phyloP scores from a whole-genome alignment of 2,113 vertebrate genomes.

The Rana temporaria region DNA sequence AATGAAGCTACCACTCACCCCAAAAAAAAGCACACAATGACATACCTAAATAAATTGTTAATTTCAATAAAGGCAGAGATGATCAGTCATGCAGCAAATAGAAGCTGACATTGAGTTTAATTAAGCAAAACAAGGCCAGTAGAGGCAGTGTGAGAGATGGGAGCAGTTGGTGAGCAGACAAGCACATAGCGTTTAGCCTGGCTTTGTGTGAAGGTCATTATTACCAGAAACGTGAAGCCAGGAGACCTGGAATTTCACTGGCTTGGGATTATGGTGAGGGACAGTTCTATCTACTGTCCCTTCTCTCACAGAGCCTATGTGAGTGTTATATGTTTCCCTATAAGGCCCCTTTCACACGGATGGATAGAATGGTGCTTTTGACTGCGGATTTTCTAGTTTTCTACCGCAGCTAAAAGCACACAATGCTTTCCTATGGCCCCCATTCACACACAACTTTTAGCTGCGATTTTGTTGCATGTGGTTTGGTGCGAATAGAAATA shows the following conservation, averaged over 20 bases:
- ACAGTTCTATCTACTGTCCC: neutral
- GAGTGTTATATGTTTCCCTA: too few species aligned
- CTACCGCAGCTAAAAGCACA: too few species aligned
- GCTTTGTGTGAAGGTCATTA: constrained; percentile 36
- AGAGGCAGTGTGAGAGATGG: constrained; percentile 56
- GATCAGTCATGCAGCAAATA: constrained; percentile 70
- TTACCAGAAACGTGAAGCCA: constrained; percentile 21
- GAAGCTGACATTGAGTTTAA: constrained; percentile 74
- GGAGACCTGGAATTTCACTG: neutral
- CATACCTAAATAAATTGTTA: constrained; percentile 66
- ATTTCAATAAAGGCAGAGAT: constrained; percentile 66
- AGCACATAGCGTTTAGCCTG: constrained; percentile 21
- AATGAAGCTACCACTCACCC: neutral
- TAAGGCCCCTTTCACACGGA: too few species aligned
- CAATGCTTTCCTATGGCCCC: too few species aligned
- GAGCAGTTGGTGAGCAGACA: constrained; percentile 60
- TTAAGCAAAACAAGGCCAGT: constrained; percentile 70
- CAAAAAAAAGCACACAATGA: constrained; percentile 56
- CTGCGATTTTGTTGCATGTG: too few species aligned
- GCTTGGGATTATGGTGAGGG: neutral
- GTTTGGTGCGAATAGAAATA: too few species aligned
- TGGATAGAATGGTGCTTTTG: too few species aligned
- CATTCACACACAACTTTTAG: too few species aligned
- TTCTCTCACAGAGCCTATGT: too few species aligned
- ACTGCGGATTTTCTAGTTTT: too few species aligned